Conservation (phyloP, 1,140 invertebrate species). For the Copidosoma floridanum region DNA sequence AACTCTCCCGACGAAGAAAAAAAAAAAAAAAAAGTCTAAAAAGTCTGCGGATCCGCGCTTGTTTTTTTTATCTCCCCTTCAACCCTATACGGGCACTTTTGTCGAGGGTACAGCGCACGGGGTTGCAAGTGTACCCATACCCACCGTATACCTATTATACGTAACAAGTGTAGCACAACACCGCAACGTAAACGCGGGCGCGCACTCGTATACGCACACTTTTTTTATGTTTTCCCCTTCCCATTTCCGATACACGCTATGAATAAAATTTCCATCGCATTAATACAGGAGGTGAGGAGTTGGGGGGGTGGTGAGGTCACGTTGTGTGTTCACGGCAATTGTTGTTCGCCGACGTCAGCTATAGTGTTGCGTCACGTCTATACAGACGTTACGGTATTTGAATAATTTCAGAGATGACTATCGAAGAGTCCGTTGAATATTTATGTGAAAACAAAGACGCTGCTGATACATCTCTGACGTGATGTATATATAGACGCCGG, state of each 20-base stretch:
- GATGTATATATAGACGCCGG: not conserved
- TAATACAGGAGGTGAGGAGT: not conserved
- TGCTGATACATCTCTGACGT: not conserved
- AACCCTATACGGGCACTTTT: too few relatives aligned
- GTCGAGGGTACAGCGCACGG: too few relatives aligned
- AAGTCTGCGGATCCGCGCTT: too few relatives aligned
- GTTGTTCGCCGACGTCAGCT: not conserved
- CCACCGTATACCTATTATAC: not conserved
- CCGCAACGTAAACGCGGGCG: not conserved
- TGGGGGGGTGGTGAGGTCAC: not conserved
- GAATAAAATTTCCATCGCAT: conserved; percentile 25
- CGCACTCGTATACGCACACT: not conserved
- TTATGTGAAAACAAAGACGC: not conserved
- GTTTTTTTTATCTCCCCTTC: too few relatives aligned
- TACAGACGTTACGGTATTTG: not conserved
- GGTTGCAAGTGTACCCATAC: too few relatives aligned
- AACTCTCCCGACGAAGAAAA: too few relatives aligned
- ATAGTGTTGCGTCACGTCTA: too few relatives aligned
- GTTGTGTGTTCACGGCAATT: conserved; percentile 2
- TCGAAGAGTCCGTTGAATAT: conserved; percentile 4
- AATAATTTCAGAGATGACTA: conserved; percentile 14
- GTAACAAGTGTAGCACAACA: not conserved
- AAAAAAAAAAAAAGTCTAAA: too few relatives aligned
- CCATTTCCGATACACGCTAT: conserved; percentile 9
- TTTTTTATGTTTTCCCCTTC: not conserved